These are phyloP conservation scores for Corythornis madagascariensis DNA, from an alignment of 2,113 vertebrate genomes.

Conservation along the genomic window DNA sequence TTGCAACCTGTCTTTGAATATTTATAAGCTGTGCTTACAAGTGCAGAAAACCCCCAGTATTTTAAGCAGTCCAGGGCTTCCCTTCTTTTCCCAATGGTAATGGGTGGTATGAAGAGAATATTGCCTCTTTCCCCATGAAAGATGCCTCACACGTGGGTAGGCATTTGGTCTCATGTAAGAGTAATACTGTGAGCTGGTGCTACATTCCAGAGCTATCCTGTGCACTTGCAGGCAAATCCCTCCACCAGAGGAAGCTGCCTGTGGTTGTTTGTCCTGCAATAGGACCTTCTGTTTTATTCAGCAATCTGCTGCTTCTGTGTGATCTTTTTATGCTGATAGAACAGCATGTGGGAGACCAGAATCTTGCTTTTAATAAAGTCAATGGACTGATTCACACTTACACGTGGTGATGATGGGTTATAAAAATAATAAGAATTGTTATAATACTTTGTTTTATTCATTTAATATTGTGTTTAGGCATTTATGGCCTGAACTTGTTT, in stretches of 20 bases:
- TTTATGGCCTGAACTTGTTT: constrained; percentile 35
- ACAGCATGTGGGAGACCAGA: background rate
- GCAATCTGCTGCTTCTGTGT: background rate
- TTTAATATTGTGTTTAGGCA: constrained; percentile 14
- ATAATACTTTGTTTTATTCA: constrained; percentile 19
- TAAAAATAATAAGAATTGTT: constrained; percentile 30
- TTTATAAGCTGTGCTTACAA: background rate
- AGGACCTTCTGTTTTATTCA: background rate
- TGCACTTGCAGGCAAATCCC: background rate
- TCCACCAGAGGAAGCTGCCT: background rate
- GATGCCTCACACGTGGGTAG: background rate
- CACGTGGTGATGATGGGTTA: constrained; percentile 4
- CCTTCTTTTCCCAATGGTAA: background rate
- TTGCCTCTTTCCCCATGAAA: background rate
- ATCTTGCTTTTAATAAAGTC: constrained; percentile 27
- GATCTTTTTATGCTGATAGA: background rate
- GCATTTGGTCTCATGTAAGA: background rate
- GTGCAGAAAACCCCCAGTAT: background rate
- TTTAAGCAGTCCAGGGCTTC: background rate
- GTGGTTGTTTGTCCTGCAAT: background rate
- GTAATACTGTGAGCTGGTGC: background rate
- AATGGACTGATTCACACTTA: background rate
- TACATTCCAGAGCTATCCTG: background rate
- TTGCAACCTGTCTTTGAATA: background rate
- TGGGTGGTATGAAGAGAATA: background rate